phyloP scores from a whole-genome alignment of 2,797 vertebrate genomes.

The Muscicapa comitata region DNA sequence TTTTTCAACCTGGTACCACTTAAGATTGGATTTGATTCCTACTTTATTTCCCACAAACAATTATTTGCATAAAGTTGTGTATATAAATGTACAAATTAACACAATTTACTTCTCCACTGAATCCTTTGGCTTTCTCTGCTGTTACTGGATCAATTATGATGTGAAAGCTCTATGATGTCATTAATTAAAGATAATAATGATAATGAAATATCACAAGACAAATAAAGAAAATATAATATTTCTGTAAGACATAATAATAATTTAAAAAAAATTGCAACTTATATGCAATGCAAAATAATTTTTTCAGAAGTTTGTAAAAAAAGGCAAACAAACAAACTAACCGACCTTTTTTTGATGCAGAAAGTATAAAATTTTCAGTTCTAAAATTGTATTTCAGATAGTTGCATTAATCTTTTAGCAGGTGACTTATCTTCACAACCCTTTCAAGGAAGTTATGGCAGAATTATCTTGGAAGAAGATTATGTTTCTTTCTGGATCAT shows the following conservation, averaged over 20 bases:
- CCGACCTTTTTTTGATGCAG: accelerated
- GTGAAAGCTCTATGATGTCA: not conserved
- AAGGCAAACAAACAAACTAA: not conserved
- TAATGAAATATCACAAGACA: not conserved
- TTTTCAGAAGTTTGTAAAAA: not conserved
- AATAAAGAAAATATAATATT: not conserved
- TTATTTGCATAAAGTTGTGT: not conserved
- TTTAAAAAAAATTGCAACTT: not conserved
- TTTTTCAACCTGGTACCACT: not conserved
- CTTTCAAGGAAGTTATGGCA: not conserved
- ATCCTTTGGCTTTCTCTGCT: not conserved
- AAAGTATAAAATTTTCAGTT: not conserved
- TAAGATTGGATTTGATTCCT: not conserved
- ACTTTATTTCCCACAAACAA: not conserved
- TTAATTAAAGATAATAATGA: not conserved
- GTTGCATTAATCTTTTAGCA: not conserved
- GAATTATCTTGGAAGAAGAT: not conserved
- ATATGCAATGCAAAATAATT: not conserved
- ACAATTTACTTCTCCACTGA: not conserved
- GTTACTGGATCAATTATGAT: not conserved
- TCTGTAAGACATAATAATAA: not conserved
- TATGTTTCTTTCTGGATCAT: not conserved
- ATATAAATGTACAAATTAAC: not conserved
- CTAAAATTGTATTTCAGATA: not conserved
- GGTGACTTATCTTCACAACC: not conserved